A percentile compares a stretch with the other conserved stretches of the same genome.
phyloP scores from a whole-genome alignment of 2,113 vertebrate genomes.

The Chloroceryle aenea region DNA sequence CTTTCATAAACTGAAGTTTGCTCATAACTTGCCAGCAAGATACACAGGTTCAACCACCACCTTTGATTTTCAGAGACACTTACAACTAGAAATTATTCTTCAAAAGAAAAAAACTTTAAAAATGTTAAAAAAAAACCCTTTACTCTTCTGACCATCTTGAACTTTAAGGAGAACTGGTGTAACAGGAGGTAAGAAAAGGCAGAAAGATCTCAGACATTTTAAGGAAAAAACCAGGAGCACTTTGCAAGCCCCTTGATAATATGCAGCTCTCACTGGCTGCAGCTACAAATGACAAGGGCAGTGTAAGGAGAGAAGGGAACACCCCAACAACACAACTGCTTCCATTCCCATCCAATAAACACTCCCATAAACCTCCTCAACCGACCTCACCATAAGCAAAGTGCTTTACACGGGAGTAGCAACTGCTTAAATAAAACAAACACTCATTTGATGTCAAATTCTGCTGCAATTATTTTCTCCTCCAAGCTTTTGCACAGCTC shows the following conservation, averaged over 20 bases:
- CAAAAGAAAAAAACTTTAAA: background rate
- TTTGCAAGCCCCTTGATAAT: background rate
- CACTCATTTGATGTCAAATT: background rate
- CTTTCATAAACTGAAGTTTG: background rate
- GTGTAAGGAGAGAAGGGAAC: background rate
- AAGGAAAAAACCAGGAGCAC: background rate
- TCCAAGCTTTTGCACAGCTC: background rate
- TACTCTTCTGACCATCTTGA: background rate
- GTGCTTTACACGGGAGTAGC: background rate
- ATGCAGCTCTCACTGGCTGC: background rate
- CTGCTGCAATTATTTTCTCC: background rate
- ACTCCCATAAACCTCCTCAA: background rate
- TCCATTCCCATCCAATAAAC: background rate
- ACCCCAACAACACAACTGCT: background rate
- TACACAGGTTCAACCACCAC: background rate
- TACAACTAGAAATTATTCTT: background rate
- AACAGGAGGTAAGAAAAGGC: background rate
- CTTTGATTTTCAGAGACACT: background rate
- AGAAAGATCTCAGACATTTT: background rate
- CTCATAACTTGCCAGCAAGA: background rate
- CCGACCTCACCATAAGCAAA: background rate
- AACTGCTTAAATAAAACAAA: background rate
- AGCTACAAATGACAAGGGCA: background rate
- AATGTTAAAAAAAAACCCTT: background rate
- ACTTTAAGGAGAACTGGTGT: background rate